Percentiles rank a stretch among this genome's conserved stretches.
Evolutionary conservation across 2,888 invertebrate species (phyloP).

Genomic region (Scelioninae gen. 1): DNA sequence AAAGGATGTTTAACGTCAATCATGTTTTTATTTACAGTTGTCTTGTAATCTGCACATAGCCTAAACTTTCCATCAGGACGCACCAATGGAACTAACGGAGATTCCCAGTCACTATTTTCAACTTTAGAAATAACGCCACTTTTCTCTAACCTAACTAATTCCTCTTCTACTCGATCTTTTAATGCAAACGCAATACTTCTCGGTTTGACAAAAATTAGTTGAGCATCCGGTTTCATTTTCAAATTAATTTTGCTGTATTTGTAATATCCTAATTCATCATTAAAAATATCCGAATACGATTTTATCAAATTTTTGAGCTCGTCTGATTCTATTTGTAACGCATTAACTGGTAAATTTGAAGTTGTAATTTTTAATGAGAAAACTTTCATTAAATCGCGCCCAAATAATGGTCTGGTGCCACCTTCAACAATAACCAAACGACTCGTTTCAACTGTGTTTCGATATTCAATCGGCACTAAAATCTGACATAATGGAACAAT

Average conservation of each 20-base stretch:
- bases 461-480: constrained; percentile 29
- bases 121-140: constrained; percentile 40
- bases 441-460: background rate
- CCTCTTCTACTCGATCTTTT: constrained; percentile 41
- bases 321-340: background rate
- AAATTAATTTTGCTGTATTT: constrained; percentile 60
- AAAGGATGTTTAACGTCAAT: constrained; percentile 74
- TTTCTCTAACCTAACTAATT: constrained; percentile 52
- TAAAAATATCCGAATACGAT: constrained; percentile 49
- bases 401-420: constrained; percentile 57
- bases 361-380: background rate
- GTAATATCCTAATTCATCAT: constrained; percentile 55
- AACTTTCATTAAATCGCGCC: constrained; percentile 64
- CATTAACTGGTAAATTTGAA: background rate
- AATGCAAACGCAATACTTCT: constrained; percentile 64
- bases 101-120: constrained; percentile 60
- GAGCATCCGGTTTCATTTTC: constrained; percentile 28
- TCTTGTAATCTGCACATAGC: constrained; percentile 74
- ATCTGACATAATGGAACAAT: constrained; percentile 36
- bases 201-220: constrained; percentile 63
- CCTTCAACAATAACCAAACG: constrained; percentile 22
- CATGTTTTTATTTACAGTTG: constrained; percentile 74
- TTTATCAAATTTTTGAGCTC: background rate
- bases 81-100: constrained; percentile 64
- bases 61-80: constrained; percentile 40